These are phyloP conservation scores for Brachionus rotundiformis DNA, from an alignment of 1,140 invertebrate species.

Conservation along the genomic window DNA sequence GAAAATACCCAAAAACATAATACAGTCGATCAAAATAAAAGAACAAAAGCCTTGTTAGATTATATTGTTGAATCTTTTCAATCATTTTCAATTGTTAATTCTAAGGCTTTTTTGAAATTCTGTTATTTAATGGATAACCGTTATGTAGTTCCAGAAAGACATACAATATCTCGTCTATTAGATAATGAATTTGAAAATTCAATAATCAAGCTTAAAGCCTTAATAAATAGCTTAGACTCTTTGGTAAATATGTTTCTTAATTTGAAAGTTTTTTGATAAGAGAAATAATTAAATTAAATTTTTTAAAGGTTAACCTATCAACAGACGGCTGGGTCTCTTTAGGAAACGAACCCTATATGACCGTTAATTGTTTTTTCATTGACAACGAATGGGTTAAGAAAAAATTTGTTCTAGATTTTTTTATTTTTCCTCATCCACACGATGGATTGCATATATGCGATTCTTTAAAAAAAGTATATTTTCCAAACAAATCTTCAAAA, in stretches of 20 bases:
- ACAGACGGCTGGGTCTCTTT: background rate
- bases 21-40: background rate
- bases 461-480: slow-evolving; percentile 22
- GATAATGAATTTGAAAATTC: slow-evolving; percentile 9
- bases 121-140: slow-evolving; percentile 25
- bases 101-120: slow-evolving; percentile 11
- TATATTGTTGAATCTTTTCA: slow-evolving; percentile 9
- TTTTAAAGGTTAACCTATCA: slow-evolving; percentile 5
- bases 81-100: slow-evolving; percentile 2
- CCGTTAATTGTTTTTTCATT: slow-evolving; percentile 19
- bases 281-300: slow-evolving; percentile 1
- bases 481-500: background rate
- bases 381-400: background rate
- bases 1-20: background rate
- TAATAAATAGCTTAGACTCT: slow-evolving; percentile 12
- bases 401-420: background rate
- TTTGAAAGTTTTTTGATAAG: background rate
- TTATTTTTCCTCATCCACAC: too few relatives aligned
- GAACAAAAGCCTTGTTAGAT: background rate
- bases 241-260: slow-evolving; percentile 1
- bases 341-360: background rate
- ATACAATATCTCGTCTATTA: slow-evolving; percentile 4
- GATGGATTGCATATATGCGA: background rate
- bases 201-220: background rate
- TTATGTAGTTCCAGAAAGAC: background rate